Conservation (phyloP, 1,140 invertebrate genomes). For the Notospermus geniculatus region DNA sequence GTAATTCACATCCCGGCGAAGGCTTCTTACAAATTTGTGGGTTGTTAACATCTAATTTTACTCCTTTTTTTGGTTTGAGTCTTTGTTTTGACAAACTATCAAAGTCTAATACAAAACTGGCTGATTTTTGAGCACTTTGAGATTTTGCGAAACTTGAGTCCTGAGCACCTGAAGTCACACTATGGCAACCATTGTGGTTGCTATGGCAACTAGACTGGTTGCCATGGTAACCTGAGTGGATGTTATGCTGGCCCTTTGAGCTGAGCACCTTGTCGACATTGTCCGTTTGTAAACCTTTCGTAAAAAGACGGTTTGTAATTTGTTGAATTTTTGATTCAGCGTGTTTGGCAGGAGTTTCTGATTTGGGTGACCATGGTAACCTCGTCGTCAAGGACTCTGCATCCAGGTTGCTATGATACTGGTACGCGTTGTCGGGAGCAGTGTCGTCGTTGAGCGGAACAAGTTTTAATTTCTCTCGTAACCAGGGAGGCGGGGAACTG, state of each 20-base stretch:
- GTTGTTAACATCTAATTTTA: not conserved
- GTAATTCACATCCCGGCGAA: conserved; percentile 5
- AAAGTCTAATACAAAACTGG: not conserved
- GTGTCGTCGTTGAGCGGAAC: not conserved
- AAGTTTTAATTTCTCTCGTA: conserved; percentile 30
- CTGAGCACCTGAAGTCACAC: not conserved
- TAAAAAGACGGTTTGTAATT: too few species aligned
- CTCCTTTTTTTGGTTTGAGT: not conserved
- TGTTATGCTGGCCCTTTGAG: not conserved
- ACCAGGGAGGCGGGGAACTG: conserved; percentile 47
- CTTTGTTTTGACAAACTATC: not conserved
- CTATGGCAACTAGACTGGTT: not conserved
- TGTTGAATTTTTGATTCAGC: conserved; percentile 4
- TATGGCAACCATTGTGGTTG: not conserved
- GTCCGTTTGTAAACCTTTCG: not conserved
- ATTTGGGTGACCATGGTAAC: not conserved
- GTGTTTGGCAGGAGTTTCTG: not conserved
- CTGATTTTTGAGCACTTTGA: not conserved
- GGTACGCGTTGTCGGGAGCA: not conserved
- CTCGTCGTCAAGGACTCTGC: conserved; percentile 3
- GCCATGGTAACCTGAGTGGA: not conserved
- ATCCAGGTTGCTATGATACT: conserved; percentile 1
- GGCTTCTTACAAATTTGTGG: not conserved
- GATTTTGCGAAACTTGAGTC: not conserved
- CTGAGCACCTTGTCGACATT: not conserved